Conservation (phyloP, 2,113 vertebrate species). For the Garra rufa region DNA sequence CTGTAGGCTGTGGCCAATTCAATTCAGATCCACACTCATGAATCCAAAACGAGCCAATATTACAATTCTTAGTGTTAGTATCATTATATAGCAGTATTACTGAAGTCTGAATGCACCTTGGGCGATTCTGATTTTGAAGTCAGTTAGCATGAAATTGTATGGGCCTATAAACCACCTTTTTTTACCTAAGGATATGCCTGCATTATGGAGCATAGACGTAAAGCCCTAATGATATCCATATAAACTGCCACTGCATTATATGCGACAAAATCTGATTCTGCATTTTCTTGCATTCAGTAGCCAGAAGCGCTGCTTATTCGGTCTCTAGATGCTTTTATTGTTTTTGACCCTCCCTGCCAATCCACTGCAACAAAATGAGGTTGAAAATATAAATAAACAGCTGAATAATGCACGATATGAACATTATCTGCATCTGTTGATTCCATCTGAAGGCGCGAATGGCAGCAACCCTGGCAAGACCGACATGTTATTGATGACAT, state of each 20-base stretch:
- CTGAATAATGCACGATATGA: background rate
- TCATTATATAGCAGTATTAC: background rate
- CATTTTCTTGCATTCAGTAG: background rate
- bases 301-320: background rate
- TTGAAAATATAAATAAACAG: constrained; percentile 33
- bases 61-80: background rate
- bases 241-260: background rate
- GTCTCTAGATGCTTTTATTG: background rate
- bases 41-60: background rate
- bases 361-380: background rate
- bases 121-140: background rate
- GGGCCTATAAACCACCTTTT: background rate
- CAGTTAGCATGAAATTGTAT: background rate
- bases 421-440: constrained; percentile 22
- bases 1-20: background rate
- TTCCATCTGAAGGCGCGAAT: constrained; percentile 20
- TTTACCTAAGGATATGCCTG: constrained; percentile 14
- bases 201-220: background rate
- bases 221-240: constrained; percentile 2
- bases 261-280: background rate
- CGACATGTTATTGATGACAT: constrained; percentile 33
- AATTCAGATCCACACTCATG: background rate
- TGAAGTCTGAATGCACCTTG: background rate
- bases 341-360: background rate
- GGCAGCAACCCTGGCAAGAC: constrained; percentile 11